Percentiles rank a stretch among this genome's conserved stretches.
phyloP scores from a whole-genome alignment of 2,797 vertebrate species.

The Lateolabrax maculatus region DNA sequence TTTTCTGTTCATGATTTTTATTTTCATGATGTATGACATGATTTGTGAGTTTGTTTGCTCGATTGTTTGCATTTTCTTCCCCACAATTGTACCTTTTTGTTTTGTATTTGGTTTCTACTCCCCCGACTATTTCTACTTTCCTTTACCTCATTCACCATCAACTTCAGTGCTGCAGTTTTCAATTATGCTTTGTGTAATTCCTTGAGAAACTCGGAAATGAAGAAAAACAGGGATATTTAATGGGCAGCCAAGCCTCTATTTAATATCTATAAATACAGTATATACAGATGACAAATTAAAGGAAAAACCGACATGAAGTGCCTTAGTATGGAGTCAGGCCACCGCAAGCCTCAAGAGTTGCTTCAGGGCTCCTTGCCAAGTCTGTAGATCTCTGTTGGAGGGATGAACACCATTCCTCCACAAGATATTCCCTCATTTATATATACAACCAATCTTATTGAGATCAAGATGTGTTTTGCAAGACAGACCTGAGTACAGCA shows the following conservation, averaged over 20 bases:
- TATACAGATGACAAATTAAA: no score
- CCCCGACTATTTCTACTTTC: not conserved
- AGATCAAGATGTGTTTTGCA: no score
- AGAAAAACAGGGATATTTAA: not conserved
- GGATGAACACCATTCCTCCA: no score
- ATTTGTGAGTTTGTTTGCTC: slow-evolving; percentile 2
- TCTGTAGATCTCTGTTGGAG: no score
- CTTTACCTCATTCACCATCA: not conserved
- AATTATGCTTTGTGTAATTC: not conserved
- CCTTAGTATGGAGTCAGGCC: no score
- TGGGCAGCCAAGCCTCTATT: not conserved
- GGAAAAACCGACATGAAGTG: no score
- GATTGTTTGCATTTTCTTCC: not conserved
- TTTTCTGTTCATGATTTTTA: not conserved
- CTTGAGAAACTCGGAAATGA: not conserved
- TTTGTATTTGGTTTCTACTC: not conserved
- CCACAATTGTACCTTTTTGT: not conserved
- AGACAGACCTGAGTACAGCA: no score
- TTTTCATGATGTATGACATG: not conserved
- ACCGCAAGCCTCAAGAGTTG: no score
- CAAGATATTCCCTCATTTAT: no score
- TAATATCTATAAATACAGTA: no score
- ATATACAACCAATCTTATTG: no score
- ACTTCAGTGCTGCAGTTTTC: not conserved
- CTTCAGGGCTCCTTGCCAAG: no score